These are phyloP conservation scores for Pluvialis apricaria DNA, from an alignment of 2,113 vertebrate genomes.

Conservation along the genomic window DNA sequence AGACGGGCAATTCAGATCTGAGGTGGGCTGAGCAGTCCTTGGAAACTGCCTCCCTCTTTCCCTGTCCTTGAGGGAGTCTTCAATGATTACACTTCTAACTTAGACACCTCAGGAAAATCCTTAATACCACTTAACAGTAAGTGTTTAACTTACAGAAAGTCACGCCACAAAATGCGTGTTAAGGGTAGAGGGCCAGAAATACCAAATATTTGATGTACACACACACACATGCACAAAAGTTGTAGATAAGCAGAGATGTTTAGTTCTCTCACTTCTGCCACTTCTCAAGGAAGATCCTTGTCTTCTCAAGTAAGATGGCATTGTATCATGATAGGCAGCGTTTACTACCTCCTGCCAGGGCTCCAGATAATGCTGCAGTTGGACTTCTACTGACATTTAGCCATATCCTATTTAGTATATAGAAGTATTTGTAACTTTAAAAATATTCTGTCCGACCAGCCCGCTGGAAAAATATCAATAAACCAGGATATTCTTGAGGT, in stretches of 20 bases:
- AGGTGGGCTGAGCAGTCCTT: too few species aligned
- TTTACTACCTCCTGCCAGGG: not conserved
- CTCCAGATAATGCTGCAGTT: not conserved
- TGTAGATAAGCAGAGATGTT: not conserved
- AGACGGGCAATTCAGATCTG: too few species aligned
- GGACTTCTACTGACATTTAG: not conserved
- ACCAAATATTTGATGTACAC: not conserved
- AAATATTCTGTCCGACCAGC: not conserved
- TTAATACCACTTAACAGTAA: not conserved
- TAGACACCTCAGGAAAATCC: not conserved
- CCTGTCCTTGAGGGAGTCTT: not conserved
- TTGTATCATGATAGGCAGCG: not conserved
- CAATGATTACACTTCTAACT: not conserved
- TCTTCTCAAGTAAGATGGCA: not conserved
- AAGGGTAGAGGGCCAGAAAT: not conserved
- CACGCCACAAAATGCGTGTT: not conserved
- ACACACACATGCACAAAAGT: not conserved
- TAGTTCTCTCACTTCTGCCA: not conserved
- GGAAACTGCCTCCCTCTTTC: not conserved
- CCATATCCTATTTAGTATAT: not conserved
- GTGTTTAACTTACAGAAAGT: not conserved
- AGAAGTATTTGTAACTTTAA: not conserved
- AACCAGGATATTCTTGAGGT: not conserved
- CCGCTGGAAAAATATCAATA: not conserved
- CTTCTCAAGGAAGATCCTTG: not conserved